Percentiles rank a stretch among this genome's conserved stretches.
These are phyloP conservation scores for Herpailurus yagouaroundi DNA, from an alignment of 2,113 vertebrate genomes.

Conservation along the genomic window DNA sequence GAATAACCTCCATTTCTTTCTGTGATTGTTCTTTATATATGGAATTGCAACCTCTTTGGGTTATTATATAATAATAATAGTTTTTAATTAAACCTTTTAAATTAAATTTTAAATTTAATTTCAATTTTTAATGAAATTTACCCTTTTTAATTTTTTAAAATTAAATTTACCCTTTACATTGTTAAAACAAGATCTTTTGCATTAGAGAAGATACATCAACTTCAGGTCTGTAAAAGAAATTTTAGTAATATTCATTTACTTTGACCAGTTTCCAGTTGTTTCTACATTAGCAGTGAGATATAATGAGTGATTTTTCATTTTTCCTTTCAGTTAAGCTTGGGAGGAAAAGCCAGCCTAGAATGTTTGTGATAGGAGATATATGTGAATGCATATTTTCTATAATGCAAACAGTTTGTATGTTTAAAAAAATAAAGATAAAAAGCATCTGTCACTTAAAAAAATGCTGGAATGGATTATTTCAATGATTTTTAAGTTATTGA, in stretches of 20 bases:
- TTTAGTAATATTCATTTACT: background rate
- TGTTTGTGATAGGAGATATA: background rate
- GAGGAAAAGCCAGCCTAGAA: background rate
- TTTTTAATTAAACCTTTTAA: no score
- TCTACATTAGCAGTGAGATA: background rate
- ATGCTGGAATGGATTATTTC: background rate
- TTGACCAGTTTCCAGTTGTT: background rate
- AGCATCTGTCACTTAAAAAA: background rate
- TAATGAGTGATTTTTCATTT: background rate
- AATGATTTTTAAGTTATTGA: background rate
- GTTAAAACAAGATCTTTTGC: background rate
- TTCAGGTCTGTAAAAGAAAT: background rate
- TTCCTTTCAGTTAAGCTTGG: background rate
- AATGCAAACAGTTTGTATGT: background rate
- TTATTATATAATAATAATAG: no score
- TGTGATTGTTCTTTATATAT: background rate
- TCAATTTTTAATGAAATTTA: no score
- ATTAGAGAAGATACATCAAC: background rate
- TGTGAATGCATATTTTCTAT: background rate
- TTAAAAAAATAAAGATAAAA: conserved; percentile 44
- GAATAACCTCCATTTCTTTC: background rate
- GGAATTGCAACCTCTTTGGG: background rate
- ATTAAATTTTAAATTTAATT: no score
- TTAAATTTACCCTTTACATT: background rate
- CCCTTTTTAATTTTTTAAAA: background rate